Evolutionary conservation across 2,797 vertebrate species (phyloP).

Genomic region (Dendrocincla fuliginosa): DNA sequence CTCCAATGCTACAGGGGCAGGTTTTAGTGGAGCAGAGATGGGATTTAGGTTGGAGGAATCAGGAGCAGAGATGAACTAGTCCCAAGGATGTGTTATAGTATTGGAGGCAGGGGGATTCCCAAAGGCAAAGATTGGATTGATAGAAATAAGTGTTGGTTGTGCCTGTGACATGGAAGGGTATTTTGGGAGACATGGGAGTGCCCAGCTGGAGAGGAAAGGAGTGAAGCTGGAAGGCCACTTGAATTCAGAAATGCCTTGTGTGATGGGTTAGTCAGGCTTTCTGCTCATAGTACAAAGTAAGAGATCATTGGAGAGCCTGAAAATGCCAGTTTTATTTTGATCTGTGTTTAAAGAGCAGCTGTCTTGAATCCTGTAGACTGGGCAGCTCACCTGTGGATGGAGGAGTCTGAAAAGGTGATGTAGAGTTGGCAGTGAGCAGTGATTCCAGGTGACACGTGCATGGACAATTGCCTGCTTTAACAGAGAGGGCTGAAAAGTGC

Average conservation of each 20-base stretch:
- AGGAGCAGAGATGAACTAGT: not conserved
- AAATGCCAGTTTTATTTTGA: not conserved
- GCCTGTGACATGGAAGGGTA: not conserved
- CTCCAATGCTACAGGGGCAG: not conserved
- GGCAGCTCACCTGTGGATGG: not conserved
- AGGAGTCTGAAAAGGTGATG: not conserved
- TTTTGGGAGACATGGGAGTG: not conserved
- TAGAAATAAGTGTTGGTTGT: not conserved
- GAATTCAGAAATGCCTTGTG: not conserved
- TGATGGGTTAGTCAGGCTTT: not conserved
- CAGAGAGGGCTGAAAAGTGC: not conserved
- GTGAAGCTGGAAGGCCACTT: not conserved
- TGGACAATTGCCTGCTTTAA: not conserved
- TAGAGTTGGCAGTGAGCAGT: not conserved
- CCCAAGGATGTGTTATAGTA: not conserved
- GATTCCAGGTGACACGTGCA: accelerated
- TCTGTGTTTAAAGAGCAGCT: not conserved
- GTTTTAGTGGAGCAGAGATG: not conserved
- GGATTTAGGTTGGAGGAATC: not conserved
- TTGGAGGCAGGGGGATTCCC: not conserved
- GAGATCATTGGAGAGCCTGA: too few relatives aligned
- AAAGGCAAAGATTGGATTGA: not conserved
- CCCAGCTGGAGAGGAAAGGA: not conserved
- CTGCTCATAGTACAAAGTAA: not conserved
- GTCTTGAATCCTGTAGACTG: not conserved